phyloP scores from a whole-genome alignment of 2,888 invertebrate species.

The Dryococelus australis region DNA sequence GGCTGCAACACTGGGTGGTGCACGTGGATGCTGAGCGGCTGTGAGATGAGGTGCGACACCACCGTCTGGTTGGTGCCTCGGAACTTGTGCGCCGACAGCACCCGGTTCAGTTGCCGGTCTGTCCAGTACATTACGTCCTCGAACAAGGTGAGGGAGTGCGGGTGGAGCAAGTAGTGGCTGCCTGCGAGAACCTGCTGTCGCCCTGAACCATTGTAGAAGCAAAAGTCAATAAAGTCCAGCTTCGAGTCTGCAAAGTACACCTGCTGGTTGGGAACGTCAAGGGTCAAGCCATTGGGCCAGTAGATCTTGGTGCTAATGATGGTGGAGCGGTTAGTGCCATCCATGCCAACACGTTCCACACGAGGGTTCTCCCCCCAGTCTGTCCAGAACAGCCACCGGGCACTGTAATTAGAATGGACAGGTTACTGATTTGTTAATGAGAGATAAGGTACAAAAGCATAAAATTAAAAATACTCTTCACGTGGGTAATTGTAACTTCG shows the following conservation, averaged over 20 bases:
- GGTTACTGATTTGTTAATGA: no score
- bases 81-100: constrained; percentile 90
- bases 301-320: constrained; percentile 95
- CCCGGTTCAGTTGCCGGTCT: constrained; percentile 90
- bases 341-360: constrained; percentile 95
- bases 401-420: constrained; percentile 54
- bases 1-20: constrained; percentile 96
- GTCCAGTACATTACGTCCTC: constrained; percentile 98
- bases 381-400: constrained; percentile 95
- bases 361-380: constrained; percentile 99
- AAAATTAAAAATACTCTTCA: no score
- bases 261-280: constrained; percentile 91
- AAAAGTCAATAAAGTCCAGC: constrained; percentile 96
- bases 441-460: no score
- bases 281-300: constrained; percentile 97
- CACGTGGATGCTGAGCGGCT: constrained; percentile 94
- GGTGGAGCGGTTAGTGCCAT: constrained; percentile 83
- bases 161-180: constrained; percentile 92
- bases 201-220: constrained; percentile 93
- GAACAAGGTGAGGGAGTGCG: constrained; percentile 93
- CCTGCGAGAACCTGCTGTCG: constrained; percentile 87
- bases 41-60: constrained; percentile 91
- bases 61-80: constrained; percentile 91
- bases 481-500: no score
- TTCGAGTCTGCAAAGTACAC: constrained; percentile 98